A percentile compares a stretch with the other conserved stretches of the same genome.
These are phyloP conservation scores for Scaeva pyrastri DNA, from an alignment of 2,888 invertebrate genomes.

Conservation along the genomic window DNA sequence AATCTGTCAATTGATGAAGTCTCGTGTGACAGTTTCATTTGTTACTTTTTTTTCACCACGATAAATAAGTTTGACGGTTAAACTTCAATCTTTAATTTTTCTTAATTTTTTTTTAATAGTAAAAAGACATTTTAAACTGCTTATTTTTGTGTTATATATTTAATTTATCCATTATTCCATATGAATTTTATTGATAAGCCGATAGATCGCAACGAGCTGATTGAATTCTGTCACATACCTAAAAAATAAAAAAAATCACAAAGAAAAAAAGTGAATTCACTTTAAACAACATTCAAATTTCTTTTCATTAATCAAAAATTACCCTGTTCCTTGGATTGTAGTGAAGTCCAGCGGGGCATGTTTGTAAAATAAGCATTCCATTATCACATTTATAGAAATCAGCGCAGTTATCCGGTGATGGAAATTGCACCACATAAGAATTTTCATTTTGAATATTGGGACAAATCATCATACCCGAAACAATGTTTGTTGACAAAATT, in stretches of 20 bases:
- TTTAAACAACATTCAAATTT: neutral
- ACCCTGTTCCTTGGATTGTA: slow-evolving; percentile 44
- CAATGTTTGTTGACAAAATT: neutral
- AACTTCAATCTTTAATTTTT: too few species aligned
- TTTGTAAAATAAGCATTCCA: neutral
- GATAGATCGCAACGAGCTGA: neutral
- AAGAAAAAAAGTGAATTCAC: neutral
- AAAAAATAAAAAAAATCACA: neutral
- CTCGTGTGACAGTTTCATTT: too few species aligned
- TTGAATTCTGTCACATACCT: neutral
- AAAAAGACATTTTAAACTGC: neutral
- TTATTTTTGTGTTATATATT: neutral
- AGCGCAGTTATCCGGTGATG: slow-evolving; percentile 15
- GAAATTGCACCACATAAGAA: slow-evolving; percentile 27
- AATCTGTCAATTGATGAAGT: too few species aligned
- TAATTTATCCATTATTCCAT: neutral
- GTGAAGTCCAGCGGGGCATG: slow-evolving; percentile 29
- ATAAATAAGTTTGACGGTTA: too few species aligned
- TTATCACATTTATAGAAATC: slow-evolving; percentile 34
- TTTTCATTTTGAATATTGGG: neutral
- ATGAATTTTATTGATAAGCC: neutral
- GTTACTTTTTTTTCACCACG: too few species aligned
- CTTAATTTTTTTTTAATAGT: too few species aligned
- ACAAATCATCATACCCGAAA: slow-evolving; percentile 25
- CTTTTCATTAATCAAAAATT: neutral